Conservation (phyloP, 2,113 vertebrate species). For the Pleuronectes platessa region DNA sequence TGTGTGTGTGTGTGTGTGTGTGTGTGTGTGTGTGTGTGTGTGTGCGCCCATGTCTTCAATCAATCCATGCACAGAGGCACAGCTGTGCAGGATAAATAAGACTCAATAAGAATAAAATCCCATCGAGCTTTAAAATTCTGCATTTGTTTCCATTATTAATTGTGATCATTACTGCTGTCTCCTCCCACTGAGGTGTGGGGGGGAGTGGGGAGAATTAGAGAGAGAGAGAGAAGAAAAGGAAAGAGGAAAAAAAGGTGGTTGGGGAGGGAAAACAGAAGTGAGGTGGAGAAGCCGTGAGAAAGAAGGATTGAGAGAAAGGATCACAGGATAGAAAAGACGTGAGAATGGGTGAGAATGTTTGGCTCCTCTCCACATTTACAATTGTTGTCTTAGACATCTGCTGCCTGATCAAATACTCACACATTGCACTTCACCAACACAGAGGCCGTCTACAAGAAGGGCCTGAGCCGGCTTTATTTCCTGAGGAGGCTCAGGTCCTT, state of each 20-base stretch:
- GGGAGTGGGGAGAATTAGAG: background rate
- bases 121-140: conserved; percentile 67
- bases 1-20: conserved; percentile 3
- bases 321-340: background rate
- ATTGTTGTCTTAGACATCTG: too few species aligned
- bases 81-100: conserved; percentile 73
- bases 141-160: conserved; percentile 85
- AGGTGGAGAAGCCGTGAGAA: background rate
- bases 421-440: too few species aligned
- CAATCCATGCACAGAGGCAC: conserved; percentile 54
- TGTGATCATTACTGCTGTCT: conserved; percentile 79
- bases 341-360: too few species aligned
- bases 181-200: conserved; percentile 57
- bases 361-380: too few species aligned
- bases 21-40: conserved; percentile 10
- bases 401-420: too few species aligned
- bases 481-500: too few species aligned
- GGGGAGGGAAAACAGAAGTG: conserved; percentile 3
- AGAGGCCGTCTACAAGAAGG: too few species aligned
- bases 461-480: too few species aligned
- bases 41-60: conserved; percentile 34
- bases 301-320: background rate
- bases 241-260: background rate
- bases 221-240: background rate
- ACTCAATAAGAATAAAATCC: conserved; percentile 63